Evolutionary conservation across 2,888 invertebrate genomes (phyloP), one percentile per base, ranked within the genome.

Genomic region (Ischnura elegans): DNA sequence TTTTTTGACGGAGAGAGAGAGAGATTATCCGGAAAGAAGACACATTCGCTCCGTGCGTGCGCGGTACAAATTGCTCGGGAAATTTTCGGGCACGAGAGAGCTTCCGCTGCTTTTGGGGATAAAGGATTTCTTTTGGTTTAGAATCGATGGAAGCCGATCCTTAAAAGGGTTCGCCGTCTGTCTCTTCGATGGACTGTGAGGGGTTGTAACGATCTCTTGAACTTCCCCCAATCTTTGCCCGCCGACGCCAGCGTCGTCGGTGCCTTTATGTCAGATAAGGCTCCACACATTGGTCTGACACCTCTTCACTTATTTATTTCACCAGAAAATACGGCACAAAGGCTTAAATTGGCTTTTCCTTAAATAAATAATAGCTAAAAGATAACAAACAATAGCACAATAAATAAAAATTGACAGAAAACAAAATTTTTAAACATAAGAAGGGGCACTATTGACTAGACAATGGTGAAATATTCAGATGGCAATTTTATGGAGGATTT

Each of bases 221-320:
- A 36, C 76, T 36, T 76, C 76, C 76, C 36, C 76, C 51, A 13
- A 13, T 19, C 51, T 10, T 19, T 51, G 16, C 10, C 36, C 76
- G 36, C 36, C 5, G 76, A 76, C 76, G 76, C 66, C 66, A 29
- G 21, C 25, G 61, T 61, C 29, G 66, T 66, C 66, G 6, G 66
- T 29, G 29, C 76, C 76, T 76, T 76, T 76, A 76, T 76, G 76
- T 76, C 76, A 76, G 76, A 76, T 76, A 36, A 76, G 76, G 76
- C 76, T 29, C 76, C 76, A 2, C 76, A 13, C 76, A n/a, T n/a
- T n/a, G n/a, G 36, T 21, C 76, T 36, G 76, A 29, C 29, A 36
- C n/a, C n/a, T n/a, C n/a, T n/a, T n/a, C n/a, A n/a, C n/a, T n/a
- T n/a, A n/a, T n/a, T n/a, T n/a, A n/a, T n/a, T n/a, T n/a, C n/a